Percentiles rank a stretch among this genome's conserved stretches.
phyloP scores from a whole-genome alignment of 2,888 invertebrate genomes.

The Thereva unica region DNA sequence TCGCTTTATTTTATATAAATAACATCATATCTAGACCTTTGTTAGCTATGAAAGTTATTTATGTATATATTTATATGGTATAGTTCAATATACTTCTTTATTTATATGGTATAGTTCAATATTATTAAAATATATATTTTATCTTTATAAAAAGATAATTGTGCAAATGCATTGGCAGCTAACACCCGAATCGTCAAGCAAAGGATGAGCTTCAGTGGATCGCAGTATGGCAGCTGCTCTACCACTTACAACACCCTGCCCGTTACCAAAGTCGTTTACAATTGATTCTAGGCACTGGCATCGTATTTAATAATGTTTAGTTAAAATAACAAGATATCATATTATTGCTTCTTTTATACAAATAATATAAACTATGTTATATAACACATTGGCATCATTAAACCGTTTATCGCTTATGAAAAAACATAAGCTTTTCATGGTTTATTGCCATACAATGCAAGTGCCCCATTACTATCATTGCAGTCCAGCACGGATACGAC shows the following conservation, averaged over 20 bases:
- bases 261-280: conserved; percentile 54
- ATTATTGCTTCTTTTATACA: neutral
- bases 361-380: neutral
- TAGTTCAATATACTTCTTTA: too few species aligned
- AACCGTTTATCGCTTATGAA: conserved; percentile 3
- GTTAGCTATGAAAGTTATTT: too few species aligned
- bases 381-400: conserved; percentile 3
- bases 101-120: too few species aligned
- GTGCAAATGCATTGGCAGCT: too few species aligned
- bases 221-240: too few species aligned
- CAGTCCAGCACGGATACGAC: neutral
- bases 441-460: conserved; percentile 7
- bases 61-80: too few species aligned
- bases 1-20: too few species aligned
- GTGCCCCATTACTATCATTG: conserved; percentile 3
- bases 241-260: conserved; percentile 60
- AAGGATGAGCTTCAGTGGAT: too few species aligned
- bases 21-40: too few species aligned
- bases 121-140: too few species aligned
- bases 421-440: conserved; percentile 1
- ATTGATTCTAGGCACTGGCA: conserved; percentile 65
- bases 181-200: too few species aligned
- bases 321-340: neutral
- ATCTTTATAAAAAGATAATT: too few species aligned
- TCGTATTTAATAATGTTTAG: conserved; percentile 47